A percentile compares a stretch with the other conserved stretches of the same genome.
Conservation (phyloP, 2,888 invertebrate species). For the Leucoma salicis region DNA sequence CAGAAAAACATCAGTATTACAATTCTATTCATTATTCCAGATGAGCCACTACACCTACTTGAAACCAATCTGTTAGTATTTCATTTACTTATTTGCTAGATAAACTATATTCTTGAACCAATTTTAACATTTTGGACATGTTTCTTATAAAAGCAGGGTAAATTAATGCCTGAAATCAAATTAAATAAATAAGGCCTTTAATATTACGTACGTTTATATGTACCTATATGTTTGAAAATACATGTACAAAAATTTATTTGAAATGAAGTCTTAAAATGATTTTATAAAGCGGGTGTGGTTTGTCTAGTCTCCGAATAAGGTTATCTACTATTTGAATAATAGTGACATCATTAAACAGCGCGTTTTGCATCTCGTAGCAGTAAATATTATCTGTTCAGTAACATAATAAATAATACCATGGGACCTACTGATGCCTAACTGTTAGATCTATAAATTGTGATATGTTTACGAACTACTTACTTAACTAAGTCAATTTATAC, state of each 20-base stretch:
- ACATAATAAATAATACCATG: slow-evolving; percentile 54
- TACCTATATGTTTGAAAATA: slow-evolving; percentile 22
- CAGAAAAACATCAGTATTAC: slow-evolving; percentile 16
- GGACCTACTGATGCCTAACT: slow-evolving; percentile 67
- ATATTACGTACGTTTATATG: slow-evolving; percentile 34
- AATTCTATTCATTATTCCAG: slow-evolving; percentile 12
- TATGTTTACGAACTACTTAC: slow-evolving; percentile 45
- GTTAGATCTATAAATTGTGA: slow-evolving; percentile 55
- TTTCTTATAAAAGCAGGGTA: slow-evolving; percentile 75
- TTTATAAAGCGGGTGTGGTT: slow-evolving; percentile 1
- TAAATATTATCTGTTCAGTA: slow-evolving; percentile 39
- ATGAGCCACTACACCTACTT: slow-evolving; percentile 18
- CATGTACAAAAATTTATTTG: slow-evolving; percentile 13
- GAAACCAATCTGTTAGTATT: slow-evolving; percentile 17
- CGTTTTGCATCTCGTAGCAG: slow-evolving; percentile 27
- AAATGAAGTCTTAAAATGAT: slow-evolving; percentile 11
- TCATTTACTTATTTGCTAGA: slow-evolving; percentile 33
- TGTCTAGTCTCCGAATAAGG: background rate
- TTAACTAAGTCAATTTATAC: slow-evolving; percentile 44
- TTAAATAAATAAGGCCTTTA: slow-evolving; percentile 54
- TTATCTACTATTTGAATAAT: background rate
- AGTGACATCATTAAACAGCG: background rate
- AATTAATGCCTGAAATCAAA: slow-evolving; percentile 67
- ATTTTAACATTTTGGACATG: slow-evolving; percentile 62
- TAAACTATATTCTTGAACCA: slow-evolving; percentile 61